Base-by-base conservation (phyloP, 2,113 vertebrate species). In the Lonchura striata region DNA sequence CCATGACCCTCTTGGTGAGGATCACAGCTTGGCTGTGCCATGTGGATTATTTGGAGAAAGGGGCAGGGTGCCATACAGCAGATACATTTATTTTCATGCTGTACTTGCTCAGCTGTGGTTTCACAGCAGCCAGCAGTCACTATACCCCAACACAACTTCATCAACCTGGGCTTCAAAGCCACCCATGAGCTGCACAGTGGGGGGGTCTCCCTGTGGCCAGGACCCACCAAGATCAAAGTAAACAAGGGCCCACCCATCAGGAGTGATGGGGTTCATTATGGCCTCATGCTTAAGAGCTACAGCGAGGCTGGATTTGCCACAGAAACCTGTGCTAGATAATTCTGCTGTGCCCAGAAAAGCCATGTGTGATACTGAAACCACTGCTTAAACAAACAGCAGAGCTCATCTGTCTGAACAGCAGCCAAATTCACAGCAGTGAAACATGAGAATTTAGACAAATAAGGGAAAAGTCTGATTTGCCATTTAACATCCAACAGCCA, bases 1-100 rank as follows among this genome's bases (percentile, higher is more conserved):
- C 47, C 64, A 37, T 0, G 11, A 69, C 44, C 52, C 63, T 21
- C 31, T 5, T 31, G 4, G 2, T 7, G 39, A n/a, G 60, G 56
- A 30, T 39, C 35, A 21, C 28, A 44, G 1, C 25, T 6, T 6
- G 0, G 14, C 15, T 7, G 0, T 6, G 28, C 52, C 13, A 15
- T 2, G 44, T 0, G 2, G 61, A 37, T n/a, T 22, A 28, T 13
- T 53, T 0, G 2, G 24, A 37, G 33, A 37, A 31, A 25, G 57
- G 46, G 8, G 50, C 42, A 47, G 52, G 76, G 33, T 57, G 46
- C 39, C 46, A 13, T 4, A 21, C 4, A 47, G 70, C 61, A 59
- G 50, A 10, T 2, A 4, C 21, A 21, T 21, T 5, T 4, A 14
- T 19, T 14, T 49, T 27, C 27, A 4, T 2, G 39, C 52, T 60